Conservation (phyloP, 2,888 invertebrate genomes). For the Gisinianus flammeolus region DNA sequence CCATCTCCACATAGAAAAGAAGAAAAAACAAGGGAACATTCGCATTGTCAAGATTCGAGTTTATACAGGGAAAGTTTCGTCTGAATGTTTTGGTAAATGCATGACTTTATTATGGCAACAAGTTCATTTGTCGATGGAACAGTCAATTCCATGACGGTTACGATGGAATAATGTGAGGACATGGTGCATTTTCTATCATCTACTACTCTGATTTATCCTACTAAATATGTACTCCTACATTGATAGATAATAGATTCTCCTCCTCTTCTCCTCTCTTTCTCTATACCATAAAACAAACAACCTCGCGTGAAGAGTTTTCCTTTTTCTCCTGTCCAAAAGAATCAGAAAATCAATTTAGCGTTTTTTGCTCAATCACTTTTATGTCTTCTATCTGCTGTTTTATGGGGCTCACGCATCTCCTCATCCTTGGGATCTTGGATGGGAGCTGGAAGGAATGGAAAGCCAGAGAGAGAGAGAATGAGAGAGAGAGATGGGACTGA, state of each 20-base stretch:
- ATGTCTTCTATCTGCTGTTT: not conserved
- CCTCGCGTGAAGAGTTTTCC: slow-evolving; percentile 23
- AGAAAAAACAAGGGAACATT: too few relatives aligned
- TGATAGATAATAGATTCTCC: not conserved
- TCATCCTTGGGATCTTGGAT: too few relatives aligned
- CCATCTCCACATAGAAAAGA: too few relatives aligned
- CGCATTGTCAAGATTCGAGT: too few relatives aligned
- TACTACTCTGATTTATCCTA: not conserved
- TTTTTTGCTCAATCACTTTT: slow-evolving; percentile 34
- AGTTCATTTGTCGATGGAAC: slow-evolving; percentile 2
- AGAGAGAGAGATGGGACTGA: not conserved
- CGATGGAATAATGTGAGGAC: slow-evolving; percentile 22
- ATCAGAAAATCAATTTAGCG: slow-evolving; percentile 37
- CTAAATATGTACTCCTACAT: not conserved
- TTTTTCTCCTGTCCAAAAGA: slow-evolving; percentile 16
- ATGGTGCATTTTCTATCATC: slow-evolving; percentile 28
- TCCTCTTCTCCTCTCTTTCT: not conserved
- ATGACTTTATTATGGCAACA: slow-evolving; percentile 17
- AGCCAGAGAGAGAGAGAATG: not conserved
- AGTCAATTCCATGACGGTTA: slow-evolving; percentile 16
- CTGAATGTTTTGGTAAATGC: too few relatives aligned
- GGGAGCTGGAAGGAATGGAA: not conserved
- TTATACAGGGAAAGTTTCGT: too few relatives aligned
- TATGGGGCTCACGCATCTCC: too few relatives aligned
- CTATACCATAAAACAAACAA: slow-evolving; percentile 18